Percentiles rank a stretch among this genome's conserved stretches.
Conservation (phyloP, 2,888 invertebrate species). For the Balanococcus diminutus region DNA sequence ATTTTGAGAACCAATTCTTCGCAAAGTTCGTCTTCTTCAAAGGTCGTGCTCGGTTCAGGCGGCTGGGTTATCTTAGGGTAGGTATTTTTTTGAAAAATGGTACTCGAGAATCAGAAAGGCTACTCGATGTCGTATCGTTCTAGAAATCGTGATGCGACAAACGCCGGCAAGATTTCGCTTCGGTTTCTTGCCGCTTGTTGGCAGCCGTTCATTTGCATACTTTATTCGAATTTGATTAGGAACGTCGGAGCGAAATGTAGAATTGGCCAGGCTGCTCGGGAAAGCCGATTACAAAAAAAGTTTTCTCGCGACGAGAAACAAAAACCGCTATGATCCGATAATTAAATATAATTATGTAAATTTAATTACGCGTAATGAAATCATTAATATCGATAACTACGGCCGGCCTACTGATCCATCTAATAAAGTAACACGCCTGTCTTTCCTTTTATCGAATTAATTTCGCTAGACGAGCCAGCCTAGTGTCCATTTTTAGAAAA, state of each 20-base stretch:
- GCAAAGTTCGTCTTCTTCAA: background rate
- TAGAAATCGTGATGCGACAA: conserved; percentile 24
- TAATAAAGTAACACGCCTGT: conserved; percentile 41
- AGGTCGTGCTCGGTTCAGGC: background rate
- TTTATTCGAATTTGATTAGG: conserved; percentile 41
- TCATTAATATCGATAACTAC: conserved; percentile 36
- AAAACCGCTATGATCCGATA: conserved; percentile 30
- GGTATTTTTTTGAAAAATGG: background rate
- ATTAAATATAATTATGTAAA: conserved; percentile 43
- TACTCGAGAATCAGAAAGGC: background rate
- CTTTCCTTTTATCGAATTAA: conserved; percentile 43
- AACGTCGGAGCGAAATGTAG: background rate
- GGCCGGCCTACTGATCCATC: conserved; percentile 23
- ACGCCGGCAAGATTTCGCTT: background rate
- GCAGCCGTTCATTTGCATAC: conserved; percentile 26
- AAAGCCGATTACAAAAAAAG: conserved; percentile 41
- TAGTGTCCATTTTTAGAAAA: conserved; percentile 35
- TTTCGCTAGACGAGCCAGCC: conserved; percentile 17
- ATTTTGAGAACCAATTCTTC: background rate
- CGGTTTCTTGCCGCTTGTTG: background rate
- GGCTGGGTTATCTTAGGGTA: background rate
- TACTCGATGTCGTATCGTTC: background rate
- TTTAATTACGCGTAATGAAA: conserved; percentile 41
- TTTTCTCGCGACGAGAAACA: conserved; percentile 18
- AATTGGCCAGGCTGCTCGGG: background rate